A percentile compares a stretch with the other conserved stretches of the same genome.
phyloP scores from a whole-genome alignment of 2,888 invertebrate species.

The Agrochola circellaris region DNA sequence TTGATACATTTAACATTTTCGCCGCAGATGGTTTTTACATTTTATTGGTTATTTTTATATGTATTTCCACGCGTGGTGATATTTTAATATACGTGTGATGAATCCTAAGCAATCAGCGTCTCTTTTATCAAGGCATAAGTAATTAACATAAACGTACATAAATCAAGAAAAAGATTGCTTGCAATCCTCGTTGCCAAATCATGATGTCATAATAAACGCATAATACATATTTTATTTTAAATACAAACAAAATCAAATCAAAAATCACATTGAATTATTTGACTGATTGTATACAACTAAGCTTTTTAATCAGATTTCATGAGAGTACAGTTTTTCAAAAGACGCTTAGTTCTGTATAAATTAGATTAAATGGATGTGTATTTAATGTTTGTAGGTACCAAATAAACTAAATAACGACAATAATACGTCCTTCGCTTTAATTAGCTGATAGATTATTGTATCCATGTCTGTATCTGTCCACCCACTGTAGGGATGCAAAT shows the following conservation, averaged over 20 bases:
- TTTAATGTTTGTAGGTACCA: conserved; percentile 75
- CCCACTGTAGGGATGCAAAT: conserved; percentile 70
- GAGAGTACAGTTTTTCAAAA: conserved; percentile 3
- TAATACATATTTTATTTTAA: not conserved
- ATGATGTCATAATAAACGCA: not conserved
- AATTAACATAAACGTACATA: not conserved
- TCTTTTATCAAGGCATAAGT: too few relatives aligned
- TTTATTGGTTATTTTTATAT: not conserved
- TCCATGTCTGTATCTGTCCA: conserved; percentile 70
- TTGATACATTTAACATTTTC: not conserved
- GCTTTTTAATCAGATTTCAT: conserved; percentile 20
- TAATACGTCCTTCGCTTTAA: conserved; percentile 90
- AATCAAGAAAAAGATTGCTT: not conserved
- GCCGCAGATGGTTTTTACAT: not conserved
- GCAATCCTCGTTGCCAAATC: too few relatives aligned
- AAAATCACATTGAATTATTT: not conserved
- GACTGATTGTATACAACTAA: conserved; percentile 24
- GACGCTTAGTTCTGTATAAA: conserved; percentile 49
- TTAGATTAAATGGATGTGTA: conserved; percentile 61
- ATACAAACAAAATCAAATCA: not conserved
- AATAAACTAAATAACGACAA: conserved; percentile 85
- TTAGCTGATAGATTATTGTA: conserved; percentile 80
- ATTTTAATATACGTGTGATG: not conserved
- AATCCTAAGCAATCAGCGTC: not conserved
- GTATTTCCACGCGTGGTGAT: not conserved